Percentiles rank a stretch among this genome's conserved stretches.
Evolutionary conservation across 1,140 invertebrate species (phyloP).

Genomic region (Octopus sinensis): DNA sequence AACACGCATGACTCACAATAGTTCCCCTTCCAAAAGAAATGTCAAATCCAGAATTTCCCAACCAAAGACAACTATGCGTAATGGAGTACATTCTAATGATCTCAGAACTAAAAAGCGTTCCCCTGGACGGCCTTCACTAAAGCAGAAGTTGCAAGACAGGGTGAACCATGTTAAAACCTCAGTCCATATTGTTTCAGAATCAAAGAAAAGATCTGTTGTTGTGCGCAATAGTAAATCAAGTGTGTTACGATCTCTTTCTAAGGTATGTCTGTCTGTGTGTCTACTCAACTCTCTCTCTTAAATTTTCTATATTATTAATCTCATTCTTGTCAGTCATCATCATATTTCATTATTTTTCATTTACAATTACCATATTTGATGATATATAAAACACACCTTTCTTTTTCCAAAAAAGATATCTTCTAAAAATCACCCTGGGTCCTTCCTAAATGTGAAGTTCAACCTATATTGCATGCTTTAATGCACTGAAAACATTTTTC

Average conservation of each 20-base stretch:
- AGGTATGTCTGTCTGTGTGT: neutral
- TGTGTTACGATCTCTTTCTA: neutral
- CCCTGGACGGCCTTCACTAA: neutral
- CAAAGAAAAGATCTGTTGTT: neutral
- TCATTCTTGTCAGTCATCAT: neutral
- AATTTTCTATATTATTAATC: neutral
- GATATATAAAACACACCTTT: too few relatives aligned
- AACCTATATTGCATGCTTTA: too few relatives aligned
- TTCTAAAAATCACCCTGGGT: too few relatives aligned
- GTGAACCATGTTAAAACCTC: neutral
- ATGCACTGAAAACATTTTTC: too few relatives aligned
- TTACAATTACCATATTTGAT: too few relatives aligned
- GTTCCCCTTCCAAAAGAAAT: neutral
- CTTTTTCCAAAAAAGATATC: too few relatives aligned
- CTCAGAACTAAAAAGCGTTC: neutral
- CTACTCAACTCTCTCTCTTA: neutral
- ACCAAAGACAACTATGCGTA: neutral
- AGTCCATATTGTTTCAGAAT: neutral
- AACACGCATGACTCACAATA: neutral
- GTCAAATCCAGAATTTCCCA: neutral
- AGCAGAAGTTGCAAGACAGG: neutral
- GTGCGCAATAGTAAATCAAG: neutral
- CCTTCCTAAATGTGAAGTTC: too few relatives aligned
- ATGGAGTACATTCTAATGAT: neutral
- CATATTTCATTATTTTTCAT: too few relatives aligned